These are phyloP conservation scores for Leptura quadrifasciata DNA, from an alignment of 2,888 invertebrate genomes.

Conservation along the genomic window DNA sequence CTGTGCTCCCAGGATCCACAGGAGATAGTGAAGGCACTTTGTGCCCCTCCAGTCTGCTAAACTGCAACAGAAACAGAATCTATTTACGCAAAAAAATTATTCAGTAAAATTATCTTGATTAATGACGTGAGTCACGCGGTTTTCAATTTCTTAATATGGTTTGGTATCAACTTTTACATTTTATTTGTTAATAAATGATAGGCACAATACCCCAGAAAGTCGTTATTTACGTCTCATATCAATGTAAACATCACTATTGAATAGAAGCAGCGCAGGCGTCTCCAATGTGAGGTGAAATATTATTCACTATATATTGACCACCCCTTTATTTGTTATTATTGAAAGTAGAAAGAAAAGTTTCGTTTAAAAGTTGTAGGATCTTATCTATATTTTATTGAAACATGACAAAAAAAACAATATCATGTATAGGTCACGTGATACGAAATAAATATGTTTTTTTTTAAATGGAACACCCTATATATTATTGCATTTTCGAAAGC, in stretches of 20 bases:
- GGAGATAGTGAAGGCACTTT: conserved; percentile 64
- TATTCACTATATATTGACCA: too few species aligned
- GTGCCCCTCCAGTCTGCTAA: conserved; percentile 68
- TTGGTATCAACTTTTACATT: conserved; percentile 10
- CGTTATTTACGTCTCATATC: background rate
- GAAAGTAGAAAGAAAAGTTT: too few species aligned
- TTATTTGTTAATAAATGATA: conserved; percentile 7
- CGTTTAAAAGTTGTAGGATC: too few species aligned
- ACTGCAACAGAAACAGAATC: conserved; percentile 55
- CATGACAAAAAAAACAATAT: too few species aligned
- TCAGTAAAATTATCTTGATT: conserved; percentile 23
- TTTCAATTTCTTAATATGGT: conserved; percentile 12
- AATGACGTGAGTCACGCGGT: conserved; percentile 22
- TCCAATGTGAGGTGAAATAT: too few species aligned
- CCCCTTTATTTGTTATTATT: too few species aligned
- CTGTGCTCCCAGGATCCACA: conserved; percentile 62
- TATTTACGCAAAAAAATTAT: conserved; percentile 16
- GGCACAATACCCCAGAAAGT: background rate
- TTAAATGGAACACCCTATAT: too few species aligned
- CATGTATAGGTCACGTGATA: too few species aligned
- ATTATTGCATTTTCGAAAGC: too few species aligned
- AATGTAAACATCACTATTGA: background rate
- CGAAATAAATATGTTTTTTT: too few species aligned
- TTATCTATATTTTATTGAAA: too few species aligned
- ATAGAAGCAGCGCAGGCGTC: background rate